Evolutionary conservation across 2,888 invertebrate species (phyloP).

Genomic region (Diploptera punctata): DNA sequence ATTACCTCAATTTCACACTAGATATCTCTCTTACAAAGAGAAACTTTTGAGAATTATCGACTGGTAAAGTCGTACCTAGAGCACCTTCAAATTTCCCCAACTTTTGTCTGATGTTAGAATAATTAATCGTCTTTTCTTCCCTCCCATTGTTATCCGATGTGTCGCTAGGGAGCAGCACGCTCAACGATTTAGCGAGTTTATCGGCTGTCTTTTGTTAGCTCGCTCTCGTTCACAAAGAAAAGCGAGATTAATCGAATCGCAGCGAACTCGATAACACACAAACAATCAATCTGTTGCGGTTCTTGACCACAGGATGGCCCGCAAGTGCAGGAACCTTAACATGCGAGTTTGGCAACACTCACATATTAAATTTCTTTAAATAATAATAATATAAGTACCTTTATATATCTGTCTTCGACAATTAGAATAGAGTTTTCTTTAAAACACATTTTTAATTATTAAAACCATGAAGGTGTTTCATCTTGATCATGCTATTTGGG

Average conservation of each 20-base stretch:
- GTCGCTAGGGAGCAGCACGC: background rate
- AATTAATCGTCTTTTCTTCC: slow-evolving; percentile 24
- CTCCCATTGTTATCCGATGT: slow-evolving; percentile 21
- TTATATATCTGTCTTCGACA: too few species aligned
- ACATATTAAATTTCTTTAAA: too few species aligned
- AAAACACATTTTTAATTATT: too few species aligned
- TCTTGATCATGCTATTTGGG: too few species aligned
- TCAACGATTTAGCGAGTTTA: slow-evolving; percentile 27
- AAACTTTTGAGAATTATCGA: slow-evolving; percentile 19
- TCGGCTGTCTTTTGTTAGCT: slow-evolving; percentile 30
- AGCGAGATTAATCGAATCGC: slow-evolving; percentile 32
- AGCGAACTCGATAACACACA: slow-evolving; percentile 32
- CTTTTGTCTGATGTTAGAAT: slow-evolving; percentile 25
- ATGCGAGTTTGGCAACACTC: too few species aligned
- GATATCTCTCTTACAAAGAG: background rate
- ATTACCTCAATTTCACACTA: slow-evolving; percentile 2
- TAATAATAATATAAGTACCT: too few species aligned
- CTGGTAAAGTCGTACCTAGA: too few species aligned
- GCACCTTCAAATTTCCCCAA: slow-evolving; percentile 6
- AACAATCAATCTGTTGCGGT: slow-evolving; percentile 31
- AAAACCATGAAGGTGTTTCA: too few species aligned
- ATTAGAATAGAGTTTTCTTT: too few species aligned
- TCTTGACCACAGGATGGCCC: slow-evolving; percentile 12
- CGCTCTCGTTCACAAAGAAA: slow-evolving; percentile 11
- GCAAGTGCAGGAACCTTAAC: too few species aligned